Conservation (phyloP, 2,888 invertebrate species). For the Xestia ashworthii region DNA sequence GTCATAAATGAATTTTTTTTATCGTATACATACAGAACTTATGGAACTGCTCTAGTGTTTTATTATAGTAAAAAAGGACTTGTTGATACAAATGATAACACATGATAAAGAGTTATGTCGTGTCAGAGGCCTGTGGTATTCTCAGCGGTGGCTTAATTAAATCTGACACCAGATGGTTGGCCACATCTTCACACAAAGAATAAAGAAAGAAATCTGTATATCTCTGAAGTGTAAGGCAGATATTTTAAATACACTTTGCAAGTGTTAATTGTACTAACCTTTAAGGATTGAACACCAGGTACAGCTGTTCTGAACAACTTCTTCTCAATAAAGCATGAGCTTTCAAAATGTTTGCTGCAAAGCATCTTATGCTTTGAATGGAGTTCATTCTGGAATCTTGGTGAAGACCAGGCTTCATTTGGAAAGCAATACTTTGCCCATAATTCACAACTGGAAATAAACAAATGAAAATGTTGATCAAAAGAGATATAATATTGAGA, state of each 20-base stretch:
- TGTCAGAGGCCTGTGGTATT: too few relatives aligned
- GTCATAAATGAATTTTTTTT: too few relatives aligned
- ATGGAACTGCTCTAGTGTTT: background rate
- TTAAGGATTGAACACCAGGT: conserved; percentile 10
- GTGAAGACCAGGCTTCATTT: conserved; percentile 4
- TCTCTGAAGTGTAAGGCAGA: background rate
- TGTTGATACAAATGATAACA: too few relatives aligned
- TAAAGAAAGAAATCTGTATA: background rate
- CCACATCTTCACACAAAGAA: background rate
- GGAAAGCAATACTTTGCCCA: conserved; percentile 30
- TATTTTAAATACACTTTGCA: conserved; percentile 3
- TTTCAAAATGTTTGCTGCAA: conserved; percentile 20
- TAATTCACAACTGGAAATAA: conserved; percentile 23
- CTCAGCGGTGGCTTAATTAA: background rate
- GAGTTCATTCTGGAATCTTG: conserved; percentile 4
- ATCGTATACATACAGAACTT: background rate
- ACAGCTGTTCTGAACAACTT: conserved; percentile 28
- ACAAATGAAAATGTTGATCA: background rate
- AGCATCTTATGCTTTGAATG: conserved; percentile 11
- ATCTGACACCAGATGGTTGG: background rate
- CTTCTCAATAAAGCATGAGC: background rate
- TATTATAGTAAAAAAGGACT: too few relatives aligned
- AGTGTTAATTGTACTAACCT: conserved; percentile 1
- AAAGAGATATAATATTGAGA: background rate
- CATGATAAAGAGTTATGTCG: background rate